A percentile compares a stretch with the other conserved stretches of the same genome.
Evolutionary conservation across 2,888 invertebrate species (phyloP).

Genomic region (Maniola hyperantus): DNA sequence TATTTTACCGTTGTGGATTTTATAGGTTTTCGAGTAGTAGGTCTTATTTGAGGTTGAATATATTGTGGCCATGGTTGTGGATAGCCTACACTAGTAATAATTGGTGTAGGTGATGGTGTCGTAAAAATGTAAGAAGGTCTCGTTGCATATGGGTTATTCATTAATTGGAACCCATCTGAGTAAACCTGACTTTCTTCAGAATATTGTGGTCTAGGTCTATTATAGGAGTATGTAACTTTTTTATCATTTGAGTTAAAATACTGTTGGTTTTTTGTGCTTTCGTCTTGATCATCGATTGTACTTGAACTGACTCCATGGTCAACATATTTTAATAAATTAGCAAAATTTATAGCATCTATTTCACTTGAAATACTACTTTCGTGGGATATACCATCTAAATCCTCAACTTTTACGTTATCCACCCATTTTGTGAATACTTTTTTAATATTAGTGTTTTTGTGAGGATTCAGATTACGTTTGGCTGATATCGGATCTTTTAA

Average conservation of each 20-base stretch:
- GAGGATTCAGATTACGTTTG: constrained; percentile 6
- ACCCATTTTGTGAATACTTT: constrained; percentile 81
- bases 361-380: constrained; percentile 56
- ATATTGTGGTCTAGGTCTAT: constrained; percentile 54
- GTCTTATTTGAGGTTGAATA: constrained; percentile 44
- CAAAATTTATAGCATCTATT: constrained; percentile 34
- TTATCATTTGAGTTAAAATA: constrained; percentile 48
- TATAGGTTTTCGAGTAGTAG: constrained; percentile 60
- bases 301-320: constrained; percentile 46
- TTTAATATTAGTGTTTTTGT: constrained; percentile 53
- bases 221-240: constrained; percentile 47
- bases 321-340: constrained; percentile 42
- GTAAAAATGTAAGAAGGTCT: constrained; percentile 62
- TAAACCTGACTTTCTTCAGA: constrained; percentile 59
- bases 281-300: constrained; percentile 44
- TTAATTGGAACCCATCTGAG: constrained; percentile 61
- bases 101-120: constrained; percentile 64
- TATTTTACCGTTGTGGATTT: constrained; percentile 59
- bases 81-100: constrained; percentile 74
- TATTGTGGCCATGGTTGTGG: constrained; percentile 51
- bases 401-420: constrained; percentile 71
- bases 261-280: constrained; percentile 44
- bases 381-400: constrained; percentile 64
- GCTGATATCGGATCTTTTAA: not conserved
- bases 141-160: constrained; percentile 54